Percentiles rank a stretch among this genome's conserved stretches.
Conservation (phyloP, 2,888 invertebrate species). For the Saturnia japonica region DNA sequence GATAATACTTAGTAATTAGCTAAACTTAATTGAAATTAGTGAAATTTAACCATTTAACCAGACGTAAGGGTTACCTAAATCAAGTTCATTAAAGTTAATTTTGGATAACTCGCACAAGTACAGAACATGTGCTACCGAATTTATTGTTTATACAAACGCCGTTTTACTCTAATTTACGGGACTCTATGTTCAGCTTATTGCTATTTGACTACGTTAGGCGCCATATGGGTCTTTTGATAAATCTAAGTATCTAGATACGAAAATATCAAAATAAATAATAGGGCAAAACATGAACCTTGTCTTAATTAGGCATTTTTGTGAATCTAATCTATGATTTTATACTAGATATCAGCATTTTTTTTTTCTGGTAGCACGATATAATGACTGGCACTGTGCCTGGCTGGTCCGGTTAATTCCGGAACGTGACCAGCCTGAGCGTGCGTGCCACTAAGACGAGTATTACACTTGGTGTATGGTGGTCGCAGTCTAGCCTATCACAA, state of each 20-base stretch:
- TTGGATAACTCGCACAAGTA: constrained; percentile 7
- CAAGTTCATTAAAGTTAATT: background rate
- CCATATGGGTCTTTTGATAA: constrained; percentile 8
- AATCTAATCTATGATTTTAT: too few species aligned
- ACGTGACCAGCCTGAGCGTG: too few species aligned
- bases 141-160: constrained; percentile 33
- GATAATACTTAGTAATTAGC: background rate
- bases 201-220: constrained; percentile 8
- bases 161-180: constrained; percentile 3
- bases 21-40: background rate
- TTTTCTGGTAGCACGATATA: too few species aligned
- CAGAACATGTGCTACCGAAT: constrained; percentile 21
- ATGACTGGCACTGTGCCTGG: too few species aligned
- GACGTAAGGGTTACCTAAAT: background rate
- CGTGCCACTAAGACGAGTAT: too few species aligned
- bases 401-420: too few species aligned
- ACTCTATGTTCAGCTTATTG: constrained; percentile 10
- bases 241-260: background rate
- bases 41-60: background rate
- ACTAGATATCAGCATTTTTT: too few species aligned
- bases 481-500: too few species aligned
- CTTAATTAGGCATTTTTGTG: background rate
- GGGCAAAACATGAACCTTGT: background rate
- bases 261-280: background rate
- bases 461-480: too few species aligned